Percentiles rank a stretch among this genome's conserved stretches.
phyloP scores from a whole-genome alignment of 2,888 invertebrate species.

The Conomelus anceps region DNA sequence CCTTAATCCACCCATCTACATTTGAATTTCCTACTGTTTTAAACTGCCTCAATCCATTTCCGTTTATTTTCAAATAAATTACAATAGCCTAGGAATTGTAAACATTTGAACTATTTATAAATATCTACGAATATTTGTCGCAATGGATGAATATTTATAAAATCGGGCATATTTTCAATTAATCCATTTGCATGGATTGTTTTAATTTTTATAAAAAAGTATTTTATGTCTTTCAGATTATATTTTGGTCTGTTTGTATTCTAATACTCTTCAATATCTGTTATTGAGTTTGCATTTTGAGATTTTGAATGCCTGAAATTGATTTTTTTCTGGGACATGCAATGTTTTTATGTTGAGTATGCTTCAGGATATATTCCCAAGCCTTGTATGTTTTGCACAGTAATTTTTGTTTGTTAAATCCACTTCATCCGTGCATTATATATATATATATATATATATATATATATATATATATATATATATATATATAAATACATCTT shows the following conservation, averaged over 20 bases:
- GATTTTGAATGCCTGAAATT: not conserved
- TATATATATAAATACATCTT: too few relatives aligned
- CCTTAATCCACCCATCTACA: too few relatives aligned
- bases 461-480: too few relatives aligned
- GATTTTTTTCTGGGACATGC: too few relatives aligned
- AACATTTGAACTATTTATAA: too few relatives aligned
- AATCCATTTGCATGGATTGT: not conserved
- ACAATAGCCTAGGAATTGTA: too few relatives aligned
- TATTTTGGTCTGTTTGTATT: not conserved
- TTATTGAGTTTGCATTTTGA: not conserved
- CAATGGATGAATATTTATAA: too few relatives aligned
- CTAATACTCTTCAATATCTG: not conserved
- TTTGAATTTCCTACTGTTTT: too few relatives aligned
- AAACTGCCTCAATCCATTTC: too few relatives aligned
- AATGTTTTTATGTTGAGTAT: not conserved
- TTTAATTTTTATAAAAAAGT: not conserved
- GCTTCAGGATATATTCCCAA: not conserved
- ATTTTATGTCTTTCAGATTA: not conserved
- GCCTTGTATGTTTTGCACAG: not conserved
- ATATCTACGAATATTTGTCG: not conserved
- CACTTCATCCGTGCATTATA: not conserved
- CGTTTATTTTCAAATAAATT: too few relatives aligned
- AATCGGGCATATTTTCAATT: not conserved
- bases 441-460: too few relatives aligned
- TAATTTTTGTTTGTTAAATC: not conserved